These are phyloP conservation scores for Caenorhabditis latens DNA, from an alignment of 1,140 invertebrate species.

Conservation along the genomic window DNA sequence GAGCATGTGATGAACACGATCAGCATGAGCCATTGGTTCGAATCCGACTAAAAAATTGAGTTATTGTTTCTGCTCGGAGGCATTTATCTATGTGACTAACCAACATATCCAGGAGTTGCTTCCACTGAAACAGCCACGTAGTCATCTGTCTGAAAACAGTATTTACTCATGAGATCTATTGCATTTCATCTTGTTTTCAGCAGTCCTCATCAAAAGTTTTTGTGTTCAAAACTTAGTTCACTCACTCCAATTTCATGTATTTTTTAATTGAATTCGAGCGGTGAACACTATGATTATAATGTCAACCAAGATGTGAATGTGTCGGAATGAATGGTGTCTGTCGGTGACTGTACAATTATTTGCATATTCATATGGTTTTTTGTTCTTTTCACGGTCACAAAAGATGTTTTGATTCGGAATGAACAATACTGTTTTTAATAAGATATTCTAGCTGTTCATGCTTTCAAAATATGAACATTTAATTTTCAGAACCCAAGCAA, in stretches of 20 bases:
- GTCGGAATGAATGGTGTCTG: not conserved
- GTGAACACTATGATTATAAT: slow-evolving; percentile 8
- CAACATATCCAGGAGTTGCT: slow-evolving; percentile 75
- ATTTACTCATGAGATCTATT: not conserved
- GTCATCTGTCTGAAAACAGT: slow-evolving; percentile 70
- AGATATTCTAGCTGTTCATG: no score
- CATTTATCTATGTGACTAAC: slow-evolving; percentile 52
- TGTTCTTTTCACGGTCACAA: no score
- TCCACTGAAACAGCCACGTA: slow-evolving; percentile 74
- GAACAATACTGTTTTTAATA: no score
- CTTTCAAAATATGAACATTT: no score
- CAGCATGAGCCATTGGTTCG: slow-evolving; percentile 75
- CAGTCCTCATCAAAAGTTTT: no score
- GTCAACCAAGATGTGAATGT: not conserved
- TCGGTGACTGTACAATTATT: slow-evolving; percentile 33
- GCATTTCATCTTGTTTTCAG: not conserved
- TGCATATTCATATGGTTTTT: not conserved
- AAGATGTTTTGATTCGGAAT: no score
- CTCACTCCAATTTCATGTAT: not conserved
- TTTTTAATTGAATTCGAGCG: not conserved
- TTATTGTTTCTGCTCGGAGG: not conserved
- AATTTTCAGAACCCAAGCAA: no score
- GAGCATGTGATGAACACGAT: slow-evolving; percentile 77
- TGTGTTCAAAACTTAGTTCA: no score
- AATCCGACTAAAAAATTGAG: slow-evolving; percentile 71